These are phyloP conservation scores for Batillaria attramentaria DNA, from an alignment of 1,140 invertebrate genomes.

Conservation along the genomic window DNA sequence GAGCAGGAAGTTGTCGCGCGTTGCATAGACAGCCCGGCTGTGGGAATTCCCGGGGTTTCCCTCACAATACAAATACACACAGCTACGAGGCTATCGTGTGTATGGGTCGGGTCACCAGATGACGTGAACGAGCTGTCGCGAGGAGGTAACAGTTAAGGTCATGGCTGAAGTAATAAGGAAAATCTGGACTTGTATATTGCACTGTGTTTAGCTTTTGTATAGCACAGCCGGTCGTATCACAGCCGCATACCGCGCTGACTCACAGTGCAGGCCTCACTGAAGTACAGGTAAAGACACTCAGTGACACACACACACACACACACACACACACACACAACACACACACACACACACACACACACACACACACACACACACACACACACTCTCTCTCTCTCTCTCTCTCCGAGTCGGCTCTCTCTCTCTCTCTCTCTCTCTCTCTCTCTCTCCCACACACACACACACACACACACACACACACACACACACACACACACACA, in stretches of 20 bases:
- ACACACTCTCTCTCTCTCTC: neutral
- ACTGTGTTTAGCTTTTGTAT: neutral
- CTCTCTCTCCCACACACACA: neutral
- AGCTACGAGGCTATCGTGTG: too few species aligned
- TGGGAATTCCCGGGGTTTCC: too few species aligned
- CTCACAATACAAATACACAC: too few species aligned
- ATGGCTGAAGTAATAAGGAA: neutral
- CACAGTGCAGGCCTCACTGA: neutral
- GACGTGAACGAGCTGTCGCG: too few species aligned
- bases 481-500: conserved; percentile 5
- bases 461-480: neutral
- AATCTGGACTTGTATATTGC: neutral
- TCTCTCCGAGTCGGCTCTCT: neutral
- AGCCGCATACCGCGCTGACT: neutral
- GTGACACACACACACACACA: neutral
- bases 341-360: conserved; percentile 2
- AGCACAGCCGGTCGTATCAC: neutral
- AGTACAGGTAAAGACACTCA: neutral
- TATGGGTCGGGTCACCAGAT: too few species aligned
- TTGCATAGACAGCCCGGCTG: too few species aligned
- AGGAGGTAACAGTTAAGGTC: too few species aligned
- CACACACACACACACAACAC: neutral
- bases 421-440: neutral
- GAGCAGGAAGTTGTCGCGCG: too few species aligned
- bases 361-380: conserved; percentile 2